Conservation (phyloP, 2,797 vertebrate species). For the Ctenopoma multispine region DNA sequence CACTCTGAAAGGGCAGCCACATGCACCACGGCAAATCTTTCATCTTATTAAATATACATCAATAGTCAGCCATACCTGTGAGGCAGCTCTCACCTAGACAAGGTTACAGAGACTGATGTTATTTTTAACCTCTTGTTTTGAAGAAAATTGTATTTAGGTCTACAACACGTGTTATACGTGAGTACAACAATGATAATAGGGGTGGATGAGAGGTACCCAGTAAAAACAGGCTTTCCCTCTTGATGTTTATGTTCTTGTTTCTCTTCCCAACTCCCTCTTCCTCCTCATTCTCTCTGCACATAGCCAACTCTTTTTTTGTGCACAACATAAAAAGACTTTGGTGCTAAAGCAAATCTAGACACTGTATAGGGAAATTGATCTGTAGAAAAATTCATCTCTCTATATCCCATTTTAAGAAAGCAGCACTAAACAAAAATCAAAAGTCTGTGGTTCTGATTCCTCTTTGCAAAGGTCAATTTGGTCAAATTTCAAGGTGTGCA, state of each 20-base stretch:
- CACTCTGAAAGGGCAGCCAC: constrained; percentile 75
- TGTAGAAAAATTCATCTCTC: neutral
- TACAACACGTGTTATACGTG: constrained; percentile 11
- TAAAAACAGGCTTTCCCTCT: constrained; percentile 32
- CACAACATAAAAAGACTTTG: constrained; percentile 29
- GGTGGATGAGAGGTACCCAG: constrained; percentile 23
- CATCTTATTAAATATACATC: constrained; percentile 85
- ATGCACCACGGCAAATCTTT: constrained; percentile 75
- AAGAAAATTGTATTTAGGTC: constrained; percentile 40
- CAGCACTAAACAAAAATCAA: neutral
- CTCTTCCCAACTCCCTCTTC: neutral
- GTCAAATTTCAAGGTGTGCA: constrained; percentile 27
- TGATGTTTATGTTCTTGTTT: neutral
- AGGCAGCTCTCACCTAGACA: constrained; percentile 71
- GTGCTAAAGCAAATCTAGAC: constrained; percentile 41
- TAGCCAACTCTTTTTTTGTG: constrained; percentile 42
- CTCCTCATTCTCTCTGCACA: constrained; percentile 32
- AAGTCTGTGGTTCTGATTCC: constrained; percentile 13
- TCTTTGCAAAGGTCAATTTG: constrained; percentile 12
- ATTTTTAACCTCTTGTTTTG: constrained; percentile 62
- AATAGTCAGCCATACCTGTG: constrained; percentile 65
- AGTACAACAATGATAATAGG: constrained; percentile 21
- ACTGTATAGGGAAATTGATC: neutral
- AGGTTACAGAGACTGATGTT: constrained; percentile 60
- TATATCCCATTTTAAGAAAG: constrained; percentile 16